Evolutionary conservation across 1,140 invertebrate genomes (phyloP), one percentile per base, ranked within the genome.

Genomic region (Parasteatoda tepidariorum): DNA sequence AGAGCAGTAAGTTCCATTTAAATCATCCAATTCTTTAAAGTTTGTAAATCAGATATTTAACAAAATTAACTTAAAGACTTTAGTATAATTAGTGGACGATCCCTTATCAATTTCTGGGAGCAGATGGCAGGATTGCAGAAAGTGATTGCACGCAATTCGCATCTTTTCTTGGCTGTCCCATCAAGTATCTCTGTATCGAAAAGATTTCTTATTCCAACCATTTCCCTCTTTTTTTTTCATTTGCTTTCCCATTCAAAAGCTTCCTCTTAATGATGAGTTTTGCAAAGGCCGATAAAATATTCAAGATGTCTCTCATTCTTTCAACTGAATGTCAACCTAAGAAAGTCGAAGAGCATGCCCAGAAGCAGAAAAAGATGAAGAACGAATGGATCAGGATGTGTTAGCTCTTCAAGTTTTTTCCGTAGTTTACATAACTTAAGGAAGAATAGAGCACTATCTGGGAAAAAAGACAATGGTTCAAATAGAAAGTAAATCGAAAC

Each of bases 251-350:
- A 78, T 78, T 48, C 74, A 78, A 78, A 75, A 61, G 31, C 74
- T 66, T 54, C 38, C 28, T 66, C 59, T 66, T 78, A 78, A 78
- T 78, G 74, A 78, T 55, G 61, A 64, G 74, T 57, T 66, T 78
- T 64, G 33, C 55, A 66, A 55, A 64, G 41, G 26, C 61, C 74
- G 74, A 78, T 78, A 78, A 78, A 78, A 78, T 78, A 78, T 78
- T 78, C 74, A 78, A 78, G 62, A 64, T 78, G 61, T 78, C 74
- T 31, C 59, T 30, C 30, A n/a, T 38, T 66, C 28, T 66, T 66
- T 30, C 34, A 30, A 9, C n/a, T 22, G n/a, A n/a, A 59, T 59
- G 57, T 59, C 57, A 59, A 26, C 6, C 24, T 22, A 26, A 59
- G 24, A n/a, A 9, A 24, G 13, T 59, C 18, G 2, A 59, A 4